These are phyloP conservation scores for Strigops habroptila DNA, from an alignment of 2,113 vertebrate species.

Conservation along the genomic window DNA sequence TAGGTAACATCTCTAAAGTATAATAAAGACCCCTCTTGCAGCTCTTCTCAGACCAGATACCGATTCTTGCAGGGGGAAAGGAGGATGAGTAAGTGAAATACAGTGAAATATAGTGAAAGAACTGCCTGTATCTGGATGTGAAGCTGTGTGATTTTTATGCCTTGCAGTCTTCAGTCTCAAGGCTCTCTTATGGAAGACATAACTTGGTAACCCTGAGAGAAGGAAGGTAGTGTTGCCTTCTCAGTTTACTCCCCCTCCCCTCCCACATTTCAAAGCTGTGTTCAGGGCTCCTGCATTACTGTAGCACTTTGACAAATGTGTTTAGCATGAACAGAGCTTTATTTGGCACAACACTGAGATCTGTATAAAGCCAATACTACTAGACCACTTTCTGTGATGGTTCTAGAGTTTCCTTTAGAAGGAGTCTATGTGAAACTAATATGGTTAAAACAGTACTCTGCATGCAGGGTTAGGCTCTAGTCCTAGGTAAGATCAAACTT, in stretches of 20 bases:
- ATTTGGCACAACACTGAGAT: background rate
- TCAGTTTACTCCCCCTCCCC: background rate
- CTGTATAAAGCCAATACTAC: background rate
- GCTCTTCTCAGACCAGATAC: background rate
- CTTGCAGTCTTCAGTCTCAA: background rate
- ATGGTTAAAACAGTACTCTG: background rate
- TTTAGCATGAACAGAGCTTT: background rate
- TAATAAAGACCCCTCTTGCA: background rate
- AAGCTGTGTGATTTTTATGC: background rate
- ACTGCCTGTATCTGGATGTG: background rate
- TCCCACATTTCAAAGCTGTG: background rate
- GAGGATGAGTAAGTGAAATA: background rate
- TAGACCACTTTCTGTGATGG: background rate
- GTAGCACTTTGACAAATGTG: background rate
- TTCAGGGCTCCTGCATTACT: background rate
- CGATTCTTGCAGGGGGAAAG: background rate
- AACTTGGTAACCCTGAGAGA: background rate
- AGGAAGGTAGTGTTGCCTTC: background rate
- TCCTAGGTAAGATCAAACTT: background rate
- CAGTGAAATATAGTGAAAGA: background rate
- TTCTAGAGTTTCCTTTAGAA: background rate
- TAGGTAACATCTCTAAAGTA: background rate
- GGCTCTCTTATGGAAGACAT: background rate
- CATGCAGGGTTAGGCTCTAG: background rate
- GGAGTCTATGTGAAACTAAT: background rate